A percentile compares a stretch with the other conserved stretches of the same genome.
These are phyloP conservation scores for Chloroclysta siterata DNA, from an alignment of 2,888 invertebrate genomes.

Conservation along the genomic window DNA sequence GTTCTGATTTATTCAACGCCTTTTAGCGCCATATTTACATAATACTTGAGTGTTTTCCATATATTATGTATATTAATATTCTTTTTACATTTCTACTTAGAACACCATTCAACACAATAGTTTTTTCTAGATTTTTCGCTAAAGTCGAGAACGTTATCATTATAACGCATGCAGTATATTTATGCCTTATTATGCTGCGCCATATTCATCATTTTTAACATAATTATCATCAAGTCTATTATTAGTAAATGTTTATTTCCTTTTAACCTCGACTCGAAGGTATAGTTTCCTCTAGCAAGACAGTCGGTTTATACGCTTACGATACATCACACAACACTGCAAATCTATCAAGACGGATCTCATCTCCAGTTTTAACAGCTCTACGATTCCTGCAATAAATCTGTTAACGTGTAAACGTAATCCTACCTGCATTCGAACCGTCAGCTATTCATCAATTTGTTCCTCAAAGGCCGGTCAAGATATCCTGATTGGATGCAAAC, in stretches of 20 bases:
- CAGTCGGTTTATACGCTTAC: background rate
- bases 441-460: constrained; percentile 40
- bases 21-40: background rate
- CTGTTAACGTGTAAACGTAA: constrained; percentile 37
- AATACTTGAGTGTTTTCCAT: background rate
- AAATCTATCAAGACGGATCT: constrained; percentile 19
- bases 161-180: background rate
- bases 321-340: constrained; percentile 10
- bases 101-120: background rate
- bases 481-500: constrained; percentile 29
- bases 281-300: background rate
- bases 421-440: constrained; percentile 33
- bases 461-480: constrained; percentile 33
- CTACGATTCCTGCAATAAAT: constrained; percentile 34
- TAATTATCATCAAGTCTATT: background rate
- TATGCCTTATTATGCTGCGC: background rate
- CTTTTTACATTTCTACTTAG: background rate
- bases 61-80: background rate
- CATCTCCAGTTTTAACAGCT: constrained; percentile 23
- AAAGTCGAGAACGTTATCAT: constrained; percentile 2
- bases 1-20: constrained; percentile 4
- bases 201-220: background rate
- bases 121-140: constrained; percentile 1
- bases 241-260: background rate
- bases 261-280: background rate